Percentiles rank a stretch among this genome's conserved stretches.
Conservation (phyloP, 2,888 invertebrate genomes). For the Rhagophthalmus giganteus region DNA sequence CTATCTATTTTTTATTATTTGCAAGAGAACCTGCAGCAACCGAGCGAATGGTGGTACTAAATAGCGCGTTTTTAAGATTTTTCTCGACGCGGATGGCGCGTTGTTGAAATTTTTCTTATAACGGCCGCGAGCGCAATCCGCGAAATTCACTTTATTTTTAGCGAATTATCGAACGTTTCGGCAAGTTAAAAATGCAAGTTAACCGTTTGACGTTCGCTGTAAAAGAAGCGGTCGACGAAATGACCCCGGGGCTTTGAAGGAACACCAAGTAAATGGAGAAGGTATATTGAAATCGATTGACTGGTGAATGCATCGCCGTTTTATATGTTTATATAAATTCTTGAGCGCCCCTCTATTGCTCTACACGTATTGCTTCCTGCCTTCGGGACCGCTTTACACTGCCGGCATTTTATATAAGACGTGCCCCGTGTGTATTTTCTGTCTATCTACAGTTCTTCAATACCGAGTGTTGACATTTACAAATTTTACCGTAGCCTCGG, state of each 20-base stretch:
- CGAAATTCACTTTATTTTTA: too few relatives aligned
- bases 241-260: conserved; percentile 27
- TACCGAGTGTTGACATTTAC: conserved; percentile 36
- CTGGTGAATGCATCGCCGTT: conserved; percentile 44
- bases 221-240: conserved; percentile 18
- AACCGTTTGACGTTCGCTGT: conserved; percentile 27
- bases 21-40: conserved; percentile 2
- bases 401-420: conserved; percentile 36
- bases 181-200: too few relatives aligned
- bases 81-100: too few relatives aligned
- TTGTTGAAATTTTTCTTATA: too few relatives aligned
- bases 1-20: conserved; percentile 13
- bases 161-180: too few relatives aligned
- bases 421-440: conserved; percentile 25
- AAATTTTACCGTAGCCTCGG: conserved; percentile 27
- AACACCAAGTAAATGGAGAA: conserved; percentile 33
- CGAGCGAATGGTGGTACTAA: too few relatives aligned
- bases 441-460: conserved; percentile 8
- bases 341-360: conserved; percentile 39
- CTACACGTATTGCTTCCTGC: conserved; percentile 42
- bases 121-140: too few relatives aligned
- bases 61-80: not conserved
- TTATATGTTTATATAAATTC: conserved; percentile 47
- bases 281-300: conserved; percentile 49
- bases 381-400: conserved; percentile 39